These are phyloP conservation scores for Petrocephalus zakoni DNA, from an alignment of 2,113 vertebrate genomes.

Conservation along the genomic window DNA sequence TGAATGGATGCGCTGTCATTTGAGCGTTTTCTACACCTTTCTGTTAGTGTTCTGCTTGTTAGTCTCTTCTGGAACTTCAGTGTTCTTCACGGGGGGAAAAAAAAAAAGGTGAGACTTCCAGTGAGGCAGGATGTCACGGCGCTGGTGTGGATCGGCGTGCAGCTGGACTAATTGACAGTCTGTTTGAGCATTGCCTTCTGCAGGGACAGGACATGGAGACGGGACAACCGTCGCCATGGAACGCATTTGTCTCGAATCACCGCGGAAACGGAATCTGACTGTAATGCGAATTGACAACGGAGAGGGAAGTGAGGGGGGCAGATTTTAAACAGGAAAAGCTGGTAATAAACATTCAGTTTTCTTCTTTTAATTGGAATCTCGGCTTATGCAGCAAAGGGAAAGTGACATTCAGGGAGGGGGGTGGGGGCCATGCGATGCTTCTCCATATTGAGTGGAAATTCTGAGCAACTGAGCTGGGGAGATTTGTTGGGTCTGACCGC, in stretches of 20 bases:
- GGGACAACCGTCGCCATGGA: not conserved
- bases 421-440: too few relatives aligned
- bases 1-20: not conserved
- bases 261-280: not conserved
- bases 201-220: conserved; percentile 3
- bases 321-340: conserved; percentile 12
- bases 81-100: not conserved
- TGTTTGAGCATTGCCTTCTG: conserved; percentile 4
- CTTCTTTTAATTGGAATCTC: not conserved
- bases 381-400: not conserved
- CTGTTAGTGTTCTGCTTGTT: not conserved
- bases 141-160: conserved; percentile 1
- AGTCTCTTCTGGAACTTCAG: not conserved
- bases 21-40: not conserved
- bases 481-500: not conserved
- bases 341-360: conserved; percentile 7
- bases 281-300: conserved; percentile 12
- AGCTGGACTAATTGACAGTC: conserved; percentile 23
- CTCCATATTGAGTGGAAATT: conserved; percentile 2
- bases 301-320: not conserved
- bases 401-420: not conserved
- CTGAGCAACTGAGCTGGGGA: not conserved
- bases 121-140: not conserved
- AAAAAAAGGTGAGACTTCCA: not conserved
- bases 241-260: conserved; percentile 15